Evolutionary conservation across 2,888 invertebrate genomes (phyloP), one percentile per base, ranked within the genome.

Genomic region (Malthinus seriepunctatus): DNA sequence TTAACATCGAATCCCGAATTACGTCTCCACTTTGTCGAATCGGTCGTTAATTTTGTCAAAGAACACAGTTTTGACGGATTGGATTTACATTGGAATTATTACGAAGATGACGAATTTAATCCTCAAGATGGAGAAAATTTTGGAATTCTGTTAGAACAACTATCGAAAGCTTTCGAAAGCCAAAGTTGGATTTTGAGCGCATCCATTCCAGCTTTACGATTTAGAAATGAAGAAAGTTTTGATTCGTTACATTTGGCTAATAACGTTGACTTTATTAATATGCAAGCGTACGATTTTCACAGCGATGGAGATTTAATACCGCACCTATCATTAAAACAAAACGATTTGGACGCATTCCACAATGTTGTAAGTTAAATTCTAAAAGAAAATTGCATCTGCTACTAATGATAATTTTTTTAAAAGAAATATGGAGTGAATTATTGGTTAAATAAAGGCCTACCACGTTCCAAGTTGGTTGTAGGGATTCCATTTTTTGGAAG

Each of bases 71-170:
- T 94, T 70, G 93, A 94, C 73, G 94, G 94, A 0, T 78, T 93
- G 8, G 92, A 93, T 71, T 80, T 93, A 3, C 88, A 93, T 68
- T 93, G 89, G 89, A 85, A 88, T 63, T 89, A 89, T 73, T 87
- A 89, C 66, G 86, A 80, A 9, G 80, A 79, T n/a, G 75, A 77
- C 47, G 81, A 81, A 58, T 15, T 65, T 42, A 80, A 76, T 46
- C 23, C 23, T 23, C 2, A 23, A 23, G 86, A 84, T 73, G 86
- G 81, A 53, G 72, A 73, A 12, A 67, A 73, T 56, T 66, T 74
- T 31, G 56, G 56, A 2, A 51, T 68, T 10, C 70, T 78, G 4
- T 77, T 89, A 32, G 84, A 86, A 66, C 86, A 88, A 69, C 73
- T 89, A 8, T 80, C 84, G 5, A 84, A 83, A 66, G 83, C 84